Conservation (phyloP, 2,888 invertebrate genomes). For the Suillia variegata region DNA sequence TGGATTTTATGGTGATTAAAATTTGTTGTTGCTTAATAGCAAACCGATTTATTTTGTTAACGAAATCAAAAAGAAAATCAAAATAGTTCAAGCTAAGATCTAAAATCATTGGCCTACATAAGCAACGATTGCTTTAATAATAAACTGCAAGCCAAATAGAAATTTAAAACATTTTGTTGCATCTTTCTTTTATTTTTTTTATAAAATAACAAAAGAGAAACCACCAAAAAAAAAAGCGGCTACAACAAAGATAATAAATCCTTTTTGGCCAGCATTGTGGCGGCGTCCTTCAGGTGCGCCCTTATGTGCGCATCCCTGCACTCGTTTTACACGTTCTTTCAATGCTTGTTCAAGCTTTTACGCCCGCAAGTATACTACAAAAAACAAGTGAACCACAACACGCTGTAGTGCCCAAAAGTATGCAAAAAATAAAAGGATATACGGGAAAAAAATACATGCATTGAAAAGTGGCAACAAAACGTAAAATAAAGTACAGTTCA, state of each 20-base stretch:
- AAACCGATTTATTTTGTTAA: no score
- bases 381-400: no score
- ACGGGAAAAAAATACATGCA: not conserved
- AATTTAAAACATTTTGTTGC: no score
- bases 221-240: not conserved
- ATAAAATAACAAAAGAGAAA: not conserved
- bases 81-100: no score
- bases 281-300: constrained; percentile 17
- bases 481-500: constrained; percentile 11
- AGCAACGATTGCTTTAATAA: no score
- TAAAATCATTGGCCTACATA: no score
- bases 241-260: constrained; percentile 7
- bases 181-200: no score
- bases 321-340: constrained; percentile 9
- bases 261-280: constrained; percentile 23
- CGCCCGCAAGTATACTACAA: constrained; percentile 14
- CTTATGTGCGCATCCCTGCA: constrained; percentile 12
- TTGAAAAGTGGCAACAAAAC: constrained; percentile 8
- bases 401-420: no score
- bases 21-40: no score
- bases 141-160: no score
- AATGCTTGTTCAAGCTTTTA: constrained; percentile 19
- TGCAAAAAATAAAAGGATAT: not conserved
- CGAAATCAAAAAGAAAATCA: no score
- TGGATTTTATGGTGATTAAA: no score